Base-by-base conservation (phyloP, 2,888 invertebrate genomes). In the Agrypnus murinus region DNA sequence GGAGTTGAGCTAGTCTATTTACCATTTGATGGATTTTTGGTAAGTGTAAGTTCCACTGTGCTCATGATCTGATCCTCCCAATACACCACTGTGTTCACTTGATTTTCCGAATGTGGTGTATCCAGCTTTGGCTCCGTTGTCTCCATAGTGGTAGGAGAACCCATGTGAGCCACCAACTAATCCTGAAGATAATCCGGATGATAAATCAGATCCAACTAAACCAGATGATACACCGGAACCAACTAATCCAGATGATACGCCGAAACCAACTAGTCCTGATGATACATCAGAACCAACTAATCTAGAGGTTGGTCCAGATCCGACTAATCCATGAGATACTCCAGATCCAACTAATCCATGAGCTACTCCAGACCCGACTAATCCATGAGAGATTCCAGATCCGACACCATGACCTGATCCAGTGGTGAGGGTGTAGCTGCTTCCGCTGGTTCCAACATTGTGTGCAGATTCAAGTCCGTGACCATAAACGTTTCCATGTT, bases 311-410 rank as follows among this genome's bases (percentile, higher is more conserved):
- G n/a, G n/a, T n/a, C n/a, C n/a, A n/a, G n/a, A n/a, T n/a, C n/a
- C n/a, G n/a, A n/a, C n/a, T n/a, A n/a, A n/a, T n/a, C n/a, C n/a
- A n/a, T n/a, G n/a, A n/a, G n/a, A n/a, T n/a, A n/a, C n/a, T n/a
- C n/a, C n/a, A n/a, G n/a, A n/a, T n/a, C n/a, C n/a, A n/a, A n/a
- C n/a, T n/a, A n/a, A n/a, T n/a, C 69, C 69, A 7, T n/a, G 43
- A 40, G 57, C 57, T 0, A 38, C 48, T 9, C 69, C 69, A 34
- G 63, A 69, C 5, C 69, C 12, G 36, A 63, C 63, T 17, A 57
- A 25, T 2, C 7, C 50, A 15, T 40, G 31, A 3, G 19, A 19
- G 31, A 10, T 17, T 6, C 25, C 10, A 1, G 8, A 40, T 12
- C 40, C 58, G n/a, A 5, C n/a, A n/a, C 34, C 32, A 53, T 5